Percentiles rank a stretch among this genome's conserved stretches.
Conservation (phyloP, 2,797 vertebrate genomes). For the Antrozous pallidus region DNA sequence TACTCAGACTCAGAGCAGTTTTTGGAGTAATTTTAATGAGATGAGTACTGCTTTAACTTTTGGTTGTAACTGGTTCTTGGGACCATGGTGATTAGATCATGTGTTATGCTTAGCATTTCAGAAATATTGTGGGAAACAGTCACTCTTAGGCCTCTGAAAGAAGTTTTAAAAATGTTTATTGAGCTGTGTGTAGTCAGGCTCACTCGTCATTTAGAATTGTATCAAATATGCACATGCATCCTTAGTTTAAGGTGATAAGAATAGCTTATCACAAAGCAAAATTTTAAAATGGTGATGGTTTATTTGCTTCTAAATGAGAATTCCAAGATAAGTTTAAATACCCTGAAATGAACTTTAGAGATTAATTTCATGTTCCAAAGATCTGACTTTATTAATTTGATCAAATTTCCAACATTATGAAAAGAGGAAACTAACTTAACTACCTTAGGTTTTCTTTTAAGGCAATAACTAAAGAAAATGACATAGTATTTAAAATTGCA, state of each 20-base stretch:
- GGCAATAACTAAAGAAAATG: constrained; percentile 4
- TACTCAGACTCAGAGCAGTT: neutral
- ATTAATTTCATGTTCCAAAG: constrained; percentile 43
- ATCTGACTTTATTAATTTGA: constrained; percentile 36
- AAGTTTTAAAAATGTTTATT: constrained; percentile 59
- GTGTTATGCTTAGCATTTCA: constrained; percentile 32
- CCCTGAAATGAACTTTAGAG: constrained; percentile 1
- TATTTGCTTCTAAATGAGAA: constrained; percentile 22
- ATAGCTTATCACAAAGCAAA: constrained; percentile 6
- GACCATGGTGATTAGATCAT: neutral
- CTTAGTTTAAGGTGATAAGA: constrained; percentile 26
- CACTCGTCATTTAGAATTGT: constrained; percentile 46
- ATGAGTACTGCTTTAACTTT: neutral
- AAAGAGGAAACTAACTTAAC: neutral
- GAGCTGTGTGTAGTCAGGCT: neutral
- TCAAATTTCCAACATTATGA: constrained; percentile 24
- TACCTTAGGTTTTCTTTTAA: constrained; percentile 30
- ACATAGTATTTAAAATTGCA: neutral
- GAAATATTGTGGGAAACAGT: constrained; percentile 13
- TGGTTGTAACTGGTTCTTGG: neutral
- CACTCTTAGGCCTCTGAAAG: neutral
- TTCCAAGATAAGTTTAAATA: constrained; percentile 28
- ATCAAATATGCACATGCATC: neutral
- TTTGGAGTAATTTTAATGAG: constrained; percentile 36
- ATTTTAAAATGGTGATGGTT: constrained; percentile 36